phyloP scores from a whole-genome alignment of 2,113 vertebrate genomes.

The Microtus pennsylvanicus region DNA sequence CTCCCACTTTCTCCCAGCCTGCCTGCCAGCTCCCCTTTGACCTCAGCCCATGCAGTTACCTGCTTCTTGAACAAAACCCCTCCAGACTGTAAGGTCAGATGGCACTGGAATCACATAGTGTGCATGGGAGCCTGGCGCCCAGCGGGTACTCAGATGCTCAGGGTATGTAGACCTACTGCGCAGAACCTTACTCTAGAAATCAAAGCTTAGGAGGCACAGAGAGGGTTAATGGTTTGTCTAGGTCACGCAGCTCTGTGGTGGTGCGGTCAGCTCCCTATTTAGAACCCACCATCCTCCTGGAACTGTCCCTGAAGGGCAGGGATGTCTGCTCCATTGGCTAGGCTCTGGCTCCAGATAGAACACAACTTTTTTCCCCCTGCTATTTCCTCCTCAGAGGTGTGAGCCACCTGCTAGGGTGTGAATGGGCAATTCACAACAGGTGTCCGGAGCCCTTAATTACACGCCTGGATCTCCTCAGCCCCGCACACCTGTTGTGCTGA shows the following conservation, averaged over 20 bases:
- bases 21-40: neutral
- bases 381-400: constrained; percentile 31
- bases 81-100: neutral
- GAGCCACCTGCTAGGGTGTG: constrained; percentile 44
- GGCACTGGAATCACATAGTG: neutral
- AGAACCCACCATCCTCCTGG: neutral
- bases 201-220: rapidly evolving
- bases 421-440: constrained; percentile 63
- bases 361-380: neutral
- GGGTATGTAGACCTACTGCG: neutral
- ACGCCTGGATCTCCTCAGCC: neutral
- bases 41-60: neutral
- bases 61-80: neutral
- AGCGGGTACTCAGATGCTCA: neutral
- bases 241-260: neutral
- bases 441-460: constrained; percentile 52
- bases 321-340: neutral
- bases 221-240: neutral
- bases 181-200: neutral
- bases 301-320: neutral
- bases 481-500: neutral
- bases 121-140: neutral
- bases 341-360: neutral
- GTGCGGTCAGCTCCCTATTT: neutral
- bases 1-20: neutral